These are phyloP conservation scores for Apaloderma vittatum DNA, from an alignment of 2,113 vertebrate genomes.

Conservation along the genomic window DNA sequence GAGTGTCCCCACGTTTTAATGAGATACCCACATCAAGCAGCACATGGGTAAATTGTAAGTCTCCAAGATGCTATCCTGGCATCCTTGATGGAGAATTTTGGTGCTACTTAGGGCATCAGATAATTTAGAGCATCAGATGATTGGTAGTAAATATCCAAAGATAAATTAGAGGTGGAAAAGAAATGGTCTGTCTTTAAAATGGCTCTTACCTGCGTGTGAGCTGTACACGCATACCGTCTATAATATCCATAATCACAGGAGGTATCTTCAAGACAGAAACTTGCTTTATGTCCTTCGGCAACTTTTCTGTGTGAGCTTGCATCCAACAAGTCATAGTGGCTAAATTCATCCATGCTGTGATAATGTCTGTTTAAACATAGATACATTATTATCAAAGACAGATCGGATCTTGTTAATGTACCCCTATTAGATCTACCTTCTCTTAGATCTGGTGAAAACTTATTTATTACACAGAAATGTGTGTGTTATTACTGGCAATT, in stretches of 20 bases:
- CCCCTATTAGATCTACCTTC: neutral
- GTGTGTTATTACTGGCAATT: neutral
- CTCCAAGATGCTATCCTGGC: neutral
- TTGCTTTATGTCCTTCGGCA: slow-evolving; percentile 98
- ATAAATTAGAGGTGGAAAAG: neutral
- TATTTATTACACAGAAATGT: neutral
- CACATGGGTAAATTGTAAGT: neutral
- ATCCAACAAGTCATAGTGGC: slow-evolving; percentile 94
- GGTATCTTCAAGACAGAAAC: slow-evolving; percentile 97
- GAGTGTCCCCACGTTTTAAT: neutral
- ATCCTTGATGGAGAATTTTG: neutral
- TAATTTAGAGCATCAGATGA: neutral
- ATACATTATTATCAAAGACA: neutral
- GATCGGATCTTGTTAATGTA: neutral
- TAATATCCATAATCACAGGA: slow-evolving; percentile 96
- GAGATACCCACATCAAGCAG: neutral
- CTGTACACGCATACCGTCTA: slow-evolving; percentile 93
- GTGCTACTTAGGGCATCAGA: neutral
- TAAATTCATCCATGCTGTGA: slow-evolving; percentile 98
- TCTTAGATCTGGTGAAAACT: neutral
- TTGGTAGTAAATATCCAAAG: neutral
- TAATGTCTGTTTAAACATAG: slow-evolving; percentile 86
- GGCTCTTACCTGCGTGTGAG: slow-evolving; percentile 90
- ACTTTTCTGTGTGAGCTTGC: slow-evolving; percentile 83
- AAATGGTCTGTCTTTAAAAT: neutral